Conservation (phyloP, 92 coral and sea anemone species). For the Palythoa heliodiscus region DNA sequence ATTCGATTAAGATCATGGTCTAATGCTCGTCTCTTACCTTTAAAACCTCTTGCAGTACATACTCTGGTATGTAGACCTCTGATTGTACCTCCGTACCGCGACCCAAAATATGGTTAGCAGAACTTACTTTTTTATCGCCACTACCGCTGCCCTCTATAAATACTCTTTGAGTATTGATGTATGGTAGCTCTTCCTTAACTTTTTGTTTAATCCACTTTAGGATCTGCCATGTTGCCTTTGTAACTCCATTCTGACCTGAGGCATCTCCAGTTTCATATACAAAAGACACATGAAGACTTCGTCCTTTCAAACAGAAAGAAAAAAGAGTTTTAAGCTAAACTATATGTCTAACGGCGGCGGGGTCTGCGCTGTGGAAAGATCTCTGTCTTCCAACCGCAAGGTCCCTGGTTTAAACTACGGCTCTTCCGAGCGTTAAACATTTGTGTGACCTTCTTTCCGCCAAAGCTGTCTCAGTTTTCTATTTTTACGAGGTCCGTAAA, state of each 20-base stretch:
- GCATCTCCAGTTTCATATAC: slow-evolving; percentile 56
- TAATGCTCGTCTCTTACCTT: background rate
- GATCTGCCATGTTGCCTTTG: slow-evolving; percentile 52
- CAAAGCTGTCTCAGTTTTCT: no score
- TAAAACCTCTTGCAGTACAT: slow-evolving; percentile 8
- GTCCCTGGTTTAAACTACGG: no score
- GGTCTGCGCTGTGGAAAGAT: no score
- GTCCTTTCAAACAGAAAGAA: slow-evolving; percentile 23
- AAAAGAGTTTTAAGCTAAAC: background rate
- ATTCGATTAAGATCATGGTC: no score
- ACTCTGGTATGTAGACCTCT: slow-evolving; percentile 46
- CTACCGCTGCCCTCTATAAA: slow-evolving; percentile 29
- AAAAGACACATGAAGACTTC: slow-evolving; percentile 43
- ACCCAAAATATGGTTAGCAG: slow-evolving; percentile 36
- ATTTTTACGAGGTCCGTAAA: no score
- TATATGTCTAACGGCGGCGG: background rate
- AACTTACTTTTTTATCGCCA: slow-evolving; percentile 40
- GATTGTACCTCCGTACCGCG: slow-evolving; percentile 59
- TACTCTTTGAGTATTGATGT: slow-evolving; percentile 27
- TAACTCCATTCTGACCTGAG: slow-evolving; percentile 52
- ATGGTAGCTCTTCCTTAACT: slow-evolving; percentile 34
- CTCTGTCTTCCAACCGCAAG: no score
- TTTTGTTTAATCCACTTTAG: slow-evolving; percentile 38
- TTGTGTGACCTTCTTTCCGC: no score
- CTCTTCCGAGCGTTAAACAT: no score